Conservation (phyloP, 2,113 vertebrate genomes). For the Excalfactoria chinensis region DNA sequence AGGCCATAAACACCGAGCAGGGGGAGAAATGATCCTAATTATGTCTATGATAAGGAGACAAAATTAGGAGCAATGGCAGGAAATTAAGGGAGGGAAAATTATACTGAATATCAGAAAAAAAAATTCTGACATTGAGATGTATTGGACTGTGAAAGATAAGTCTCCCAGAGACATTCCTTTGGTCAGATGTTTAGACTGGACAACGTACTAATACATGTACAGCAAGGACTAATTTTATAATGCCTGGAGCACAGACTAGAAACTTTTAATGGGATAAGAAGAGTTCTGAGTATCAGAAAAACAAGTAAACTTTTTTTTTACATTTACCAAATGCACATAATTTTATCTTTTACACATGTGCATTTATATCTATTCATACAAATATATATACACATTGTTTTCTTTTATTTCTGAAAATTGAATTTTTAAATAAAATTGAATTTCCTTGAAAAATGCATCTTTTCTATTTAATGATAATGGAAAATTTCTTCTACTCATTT, state of each 20-base stretch:
- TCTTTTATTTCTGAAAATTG: not conserved
- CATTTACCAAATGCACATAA: not conserved
- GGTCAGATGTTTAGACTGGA: slow-evolving; percentile 52
- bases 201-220: slow-evolving; percentile 15
- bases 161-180: slow-evolving; percentile 40
- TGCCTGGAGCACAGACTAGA: not conserved
- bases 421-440: not conserved
- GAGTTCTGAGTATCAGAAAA: not conserved
- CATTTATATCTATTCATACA: not conserved
- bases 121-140: slow-evolving; percentile 42
- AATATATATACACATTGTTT: not conserved
- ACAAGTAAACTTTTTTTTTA: not conserved
- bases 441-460: not conserved
- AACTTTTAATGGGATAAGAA: slow-evolving; percentile 13
- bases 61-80: slow-evolving; percentile 56
- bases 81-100: slow-evolving; percentile 48
- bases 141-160: slow-evolving; percentile 46
- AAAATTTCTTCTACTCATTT: not conserved
- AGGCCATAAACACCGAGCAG: slow-evolving; percentile 40
- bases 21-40: slow-evolving; percentile 41
- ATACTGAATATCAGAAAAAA: slow-evolving; percentile 45
- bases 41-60: slow-evolving; percentile 8
- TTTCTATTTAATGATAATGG: not conserved
- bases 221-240: slow-evolving; percentile 18
- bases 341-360: fast-evolving